Percentiles rank a stretch among this genome's conserved stretches.
Conservation (phyloP, 2,797 vertebrate species). For the Parauchenoglanis ngamensis region DNA sequence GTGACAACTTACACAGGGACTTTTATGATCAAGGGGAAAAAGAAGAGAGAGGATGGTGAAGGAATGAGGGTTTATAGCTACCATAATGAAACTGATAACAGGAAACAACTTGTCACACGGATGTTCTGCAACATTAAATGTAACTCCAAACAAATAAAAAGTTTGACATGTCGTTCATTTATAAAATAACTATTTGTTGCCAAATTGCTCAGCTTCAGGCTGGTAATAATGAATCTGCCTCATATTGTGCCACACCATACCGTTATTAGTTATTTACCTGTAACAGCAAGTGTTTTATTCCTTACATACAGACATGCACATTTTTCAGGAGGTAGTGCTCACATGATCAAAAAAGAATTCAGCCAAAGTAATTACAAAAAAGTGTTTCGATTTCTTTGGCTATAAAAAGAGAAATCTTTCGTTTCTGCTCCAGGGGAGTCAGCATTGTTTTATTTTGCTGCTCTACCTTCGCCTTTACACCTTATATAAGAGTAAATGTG, state of each 20-base stretch:
- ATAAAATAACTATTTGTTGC: not conserved
- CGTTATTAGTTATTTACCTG: not conserved
- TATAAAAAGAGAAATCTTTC: not conserved
- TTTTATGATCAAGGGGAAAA: not conserved
- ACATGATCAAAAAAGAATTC: not conserved
- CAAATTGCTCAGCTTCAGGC: not conserved
- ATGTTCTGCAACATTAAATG: not conserved
- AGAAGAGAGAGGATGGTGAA: not conserved
- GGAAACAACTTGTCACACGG: not conserved
- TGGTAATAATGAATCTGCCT: not conserved
- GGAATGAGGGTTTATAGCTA: not conserved
- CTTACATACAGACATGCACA: not conserved
- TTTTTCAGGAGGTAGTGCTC: not conserved
- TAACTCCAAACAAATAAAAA: not conserved
- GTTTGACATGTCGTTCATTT: not conserved
- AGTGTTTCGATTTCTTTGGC: not conserved
- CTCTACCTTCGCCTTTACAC: conserved; percentile 11
- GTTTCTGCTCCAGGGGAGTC: not conserved
- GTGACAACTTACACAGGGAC: not conserved
- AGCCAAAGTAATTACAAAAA: not conserved
- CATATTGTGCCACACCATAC: not conserved
- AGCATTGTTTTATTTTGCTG: not conserved
- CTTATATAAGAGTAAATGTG: conserved; percentile 44
- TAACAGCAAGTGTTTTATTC: not conserved
- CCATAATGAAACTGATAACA: not conserved